phyloP scores from a whole-genome alignment of 2,888 invertebrate genomes.

The Meta bourneti region DNA sequence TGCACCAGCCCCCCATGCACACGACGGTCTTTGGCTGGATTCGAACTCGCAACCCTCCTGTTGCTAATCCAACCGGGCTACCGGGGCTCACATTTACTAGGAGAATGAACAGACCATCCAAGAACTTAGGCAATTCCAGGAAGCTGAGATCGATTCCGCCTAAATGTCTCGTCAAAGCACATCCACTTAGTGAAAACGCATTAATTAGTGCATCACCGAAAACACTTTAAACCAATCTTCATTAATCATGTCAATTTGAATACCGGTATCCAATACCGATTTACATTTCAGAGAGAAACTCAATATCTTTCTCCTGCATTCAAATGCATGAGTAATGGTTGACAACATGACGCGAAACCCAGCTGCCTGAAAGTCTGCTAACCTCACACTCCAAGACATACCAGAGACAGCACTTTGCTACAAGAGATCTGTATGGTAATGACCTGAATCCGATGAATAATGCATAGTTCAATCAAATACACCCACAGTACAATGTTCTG shows the following conservation, averaged over 20 bases:
- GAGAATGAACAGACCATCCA: too few species aligned
- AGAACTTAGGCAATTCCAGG: too few species aligned
- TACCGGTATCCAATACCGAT: neutral
- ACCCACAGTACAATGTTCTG: constrained; percentile 17
- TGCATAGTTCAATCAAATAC: constrained; percentile 48
- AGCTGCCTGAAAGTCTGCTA: constrained; percentile 16
- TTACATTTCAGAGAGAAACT: neutral
- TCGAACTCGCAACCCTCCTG: too few species aligned
- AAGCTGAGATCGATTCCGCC: too few species aligned
- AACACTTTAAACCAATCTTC: neutral
- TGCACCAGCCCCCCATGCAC: too few species aligned
- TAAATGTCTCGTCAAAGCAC: too few species aligned
- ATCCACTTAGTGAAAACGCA: too few species aligned
- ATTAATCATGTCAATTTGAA: neutral
- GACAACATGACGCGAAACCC: neutral
- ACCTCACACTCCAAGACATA: neutral
- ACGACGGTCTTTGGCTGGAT: too few species aligned
- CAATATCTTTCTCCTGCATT: neutral
- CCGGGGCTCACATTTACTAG: too few species aligned
- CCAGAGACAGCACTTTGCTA: neutral
- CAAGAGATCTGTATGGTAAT: constrained; percentile 49
- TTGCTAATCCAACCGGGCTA: too few species aligned
- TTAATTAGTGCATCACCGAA: neutral
- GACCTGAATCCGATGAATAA: constrained; percentile 15
- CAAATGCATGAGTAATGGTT: neutral